Evolutionary conservation across 2,113 vertebrate species (phyloP), one percentile per base, ranked within the genome.

Genomic region (Ciconia maguari): DNA sequence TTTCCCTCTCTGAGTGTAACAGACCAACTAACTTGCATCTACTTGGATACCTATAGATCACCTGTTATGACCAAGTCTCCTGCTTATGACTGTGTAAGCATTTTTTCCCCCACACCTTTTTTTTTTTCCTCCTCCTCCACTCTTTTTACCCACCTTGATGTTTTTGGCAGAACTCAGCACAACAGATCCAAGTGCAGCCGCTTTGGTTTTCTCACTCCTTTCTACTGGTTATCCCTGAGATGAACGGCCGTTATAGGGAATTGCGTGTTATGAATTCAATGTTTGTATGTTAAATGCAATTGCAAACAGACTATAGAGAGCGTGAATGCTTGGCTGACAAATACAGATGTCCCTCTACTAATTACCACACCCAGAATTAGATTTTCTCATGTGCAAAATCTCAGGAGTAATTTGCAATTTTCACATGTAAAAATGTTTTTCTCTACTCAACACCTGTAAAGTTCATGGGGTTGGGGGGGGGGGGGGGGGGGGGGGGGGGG

Each of bases 401-500:
- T 34, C 21, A 77, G 44, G 41, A 55, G 29, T 19, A 11, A 7
- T 92, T 90, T 72, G 20, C 3, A 20, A 8, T 32, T 71, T 49
- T 74, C 36, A 9, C 24, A 32, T 8, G 70, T 70, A 13, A 54
- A 84, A 51, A 10, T 8, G 2, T 52, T 87, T 7, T 26, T 64
- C 8, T 42, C 51, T 30, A 10, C 25, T 76, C 13, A 16, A 57
- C 9, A 16, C 19, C 24, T 65, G 13, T 74, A 36, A 16, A 46
- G 8, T 32, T 87, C 38, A 12, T 22, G 25, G 16, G 38, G 38
- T 38, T 38, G 38, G 9, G 3, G 8, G 10, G 11, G 4, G 0
- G 1, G 6, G 9, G 3, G 8, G 10, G 11, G 4, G 0, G 1
- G 6, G 13, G 10, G 46, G 9, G 18, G 21, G 7, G 36, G 36